A percentile compares a stretch with the other conserved stretches of the same genome.
These are phyloP conservation scores for Dipodomys spectabilis DNA, from an alignment of 2,113 vertebrate species.

Conservation along the genomic window DNA sequence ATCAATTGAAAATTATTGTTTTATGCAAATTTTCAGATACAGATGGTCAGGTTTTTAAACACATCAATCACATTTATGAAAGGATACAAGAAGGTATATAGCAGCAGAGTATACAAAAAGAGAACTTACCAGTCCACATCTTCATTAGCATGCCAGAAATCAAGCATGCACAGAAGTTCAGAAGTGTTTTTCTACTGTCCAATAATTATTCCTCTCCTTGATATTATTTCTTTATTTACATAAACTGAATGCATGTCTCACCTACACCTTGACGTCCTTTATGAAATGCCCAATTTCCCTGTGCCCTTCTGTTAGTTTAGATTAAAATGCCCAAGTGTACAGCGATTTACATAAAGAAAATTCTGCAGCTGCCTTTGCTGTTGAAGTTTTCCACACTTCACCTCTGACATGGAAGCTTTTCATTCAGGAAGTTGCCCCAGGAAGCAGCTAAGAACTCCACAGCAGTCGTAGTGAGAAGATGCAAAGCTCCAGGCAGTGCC, in stretches of 20 bases:
- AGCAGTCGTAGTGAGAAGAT: neutral
- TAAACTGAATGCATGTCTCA: neutral
- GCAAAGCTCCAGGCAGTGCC: conserved; percentile 41
- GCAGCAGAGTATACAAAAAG: neutral
- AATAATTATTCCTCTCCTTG: neutral
- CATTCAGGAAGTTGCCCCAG: conserved; percentile 1
- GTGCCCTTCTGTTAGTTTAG: neutral
- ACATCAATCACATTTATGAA: neutral
- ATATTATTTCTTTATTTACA: neutral
- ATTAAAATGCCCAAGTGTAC: neutral
- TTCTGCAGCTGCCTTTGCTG: neutral
- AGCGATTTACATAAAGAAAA: conserved; percentile 47
- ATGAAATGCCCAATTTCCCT: conserved; percentile 11
- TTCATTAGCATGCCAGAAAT: neutral
- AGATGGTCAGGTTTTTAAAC: conserved; percentile 32
- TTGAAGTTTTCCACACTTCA: conserved; percentile 36
- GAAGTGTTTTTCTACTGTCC: no score
- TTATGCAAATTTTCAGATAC: neutral
- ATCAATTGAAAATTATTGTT: neutral
- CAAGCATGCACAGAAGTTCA: neutral
- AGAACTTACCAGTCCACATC: conserved; percentile 23
- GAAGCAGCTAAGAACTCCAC: neutral
- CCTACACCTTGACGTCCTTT: neutral
- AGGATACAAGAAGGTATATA: neutral
- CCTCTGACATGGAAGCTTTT: conserved; percentile 22